Base-by-base conservation (phyloP, 2,113 vertebrate species). In the Pygathrix nemaeus region DNA sequence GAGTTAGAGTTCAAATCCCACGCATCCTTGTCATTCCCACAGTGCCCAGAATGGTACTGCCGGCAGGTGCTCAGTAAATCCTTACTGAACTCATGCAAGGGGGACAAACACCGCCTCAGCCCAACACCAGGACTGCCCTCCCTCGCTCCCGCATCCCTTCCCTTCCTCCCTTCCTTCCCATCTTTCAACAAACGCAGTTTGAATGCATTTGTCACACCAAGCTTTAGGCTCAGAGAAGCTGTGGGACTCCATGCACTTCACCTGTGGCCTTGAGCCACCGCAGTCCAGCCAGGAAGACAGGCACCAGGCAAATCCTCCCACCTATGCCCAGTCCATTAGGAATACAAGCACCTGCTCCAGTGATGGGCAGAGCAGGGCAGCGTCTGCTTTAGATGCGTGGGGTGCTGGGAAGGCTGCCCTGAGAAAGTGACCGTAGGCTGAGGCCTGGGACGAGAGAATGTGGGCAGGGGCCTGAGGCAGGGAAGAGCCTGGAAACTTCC, bases 341-440 rank as follows among this genome's bases (percentile, higher is more conserved):
- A 72, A 25, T 1, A 38, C 9, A 30, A 86, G 16, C 13, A 23
- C 14, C 30, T 18, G 10, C 8, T 25, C 0, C 0, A 11, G 27
- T 3, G 18, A 25, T 50, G 9, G 68, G 32, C 59, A 8, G 4
- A 43, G 20, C 23, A 72, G 40, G 38, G 5, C 2, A 8, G 4
- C 0, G 0, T 43, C 10, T 0, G 6, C 30, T n/a, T 48, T 7
- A 45, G 43, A 13, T 2, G 40, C 5, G 6, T 8, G 32, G 68
- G 21, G 45, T 45, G 68, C 57, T 30, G 25, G 64, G 68, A 40
- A 66, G 57, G 1, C 8, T 12, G 30, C 66, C 64, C 75, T 30
- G 73, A 21, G 88, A 43, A 16, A 21, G 20, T 11, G 64, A n/a
- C 14, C 27, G 5, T 35, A 32, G 48, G 17, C 18, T 6, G 40